Evolutionary conservation across 1,140 invertebrate genomes (phyloP), one percentile per base, ranked within the genome.

Genomic region (Schmidtea mediterranea): DNA sequence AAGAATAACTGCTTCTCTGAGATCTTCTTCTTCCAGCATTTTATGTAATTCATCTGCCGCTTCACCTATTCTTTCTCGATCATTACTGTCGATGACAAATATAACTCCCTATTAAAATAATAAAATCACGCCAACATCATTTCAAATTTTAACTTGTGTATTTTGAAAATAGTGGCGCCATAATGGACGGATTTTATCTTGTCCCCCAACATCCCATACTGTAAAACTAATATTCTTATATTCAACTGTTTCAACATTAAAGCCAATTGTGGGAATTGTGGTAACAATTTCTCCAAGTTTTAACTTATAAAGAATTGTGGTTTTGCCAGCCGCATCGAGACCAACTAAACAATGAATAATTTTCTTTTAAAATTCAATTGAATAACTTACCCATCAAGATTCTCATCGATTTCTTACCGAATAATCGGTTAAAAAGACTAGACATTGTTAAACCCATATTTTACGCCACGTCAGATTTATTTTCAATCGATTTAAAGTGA

Each of bases 401-500:
- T 63, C 87, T 74, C 80, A 95, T 92, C 70, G 89, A 82, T 68
- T 87, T 92, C 71, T 94, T 95, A 47, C 89, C 89, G 65, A 95
- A 95, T 19, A 97, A 73, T 51, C 82, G 75, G 49, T 79, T 82
- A 56, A 95, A 76, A 49, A 94, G 70, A 66, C 77, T 79, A 23
- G 86, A 92, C 58, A 95, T 15, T 13, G 23, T 15, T 12, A 21
- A 21, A 5, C 46, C 46, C 46, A 48, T 48, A 32, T 6, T 32
- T 32, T 32, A 32, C 26, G 26, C 26, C 26, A 32, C 26, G 26
- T 32, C 26, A 32, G 10, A 32, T 32, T 32, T 32, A 32, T 10
- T 32, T 32, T 32, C 10, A 32, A 32, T 32, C 26, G 10, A 32
- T 32, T 32, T 32, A 32, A 32, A 32, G 26, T 32, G 26, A 3